Evolutionary conservation across 2,888 invertebrate species (phyloP), one percentile per base, ranked within the genome.

Genomic region (Abrostola triplasia): DNA sequence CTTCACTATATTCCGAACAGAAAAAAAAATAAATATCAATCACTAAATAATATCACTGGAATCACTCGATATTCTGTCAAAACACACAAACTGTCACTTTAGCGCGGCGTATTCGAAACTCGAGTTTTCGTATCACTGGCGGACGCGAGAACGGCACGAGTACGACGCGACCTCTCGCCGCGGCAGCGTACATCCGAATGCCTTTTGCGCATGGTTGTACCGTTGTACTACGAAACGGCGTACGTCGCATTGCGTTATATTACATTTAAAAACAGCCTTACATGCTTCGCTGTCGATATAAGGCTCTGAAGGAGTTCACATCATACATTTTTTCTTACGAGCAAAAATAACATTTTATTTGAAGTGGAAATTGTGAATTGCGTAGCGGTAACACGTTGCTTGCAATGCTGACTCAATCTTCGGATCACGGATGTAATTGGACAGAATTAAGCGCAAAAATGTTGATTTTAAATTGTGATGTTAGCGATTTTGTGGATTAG

Each of bases 221-320:
- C 67, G 74, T 67, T 69, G 66, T 80, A 81, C 75, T 77, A 81
- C 88, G 80, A 92, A 93, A 92, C 85, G 92, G 76, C 92, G 87
- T 93, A 93, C 89, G 93, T 90, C 94, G 93, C 94, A 94, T 76
- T 94, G 94, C 94, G 93, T 92, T 93, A 90, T 64, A 72, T 84
- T 84, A 82, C 79, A 83, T 83, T 83, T 78, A 77, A 90, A 90
- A 88, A 76, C 85, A 73, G 83, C 86, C 89, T 84, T 88, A 88
- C 76, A 75, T 55, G 57, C 64, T 65, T 59, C 63, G 70, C 64
- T 70, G 78, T 80, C 77, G 73, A 81, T 80, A 77, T 60, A 68
- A 52, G 59, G 24, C 35, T 41, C 70, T 66, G 60, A 75, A 77
- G 53, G 36, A 48, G 44, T 24, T 51, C 41, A 13, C 44, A 47